Evolutionary conservation across 2,888 invertebrate genomes (phyloP).

Genomic region (Meiosimyza platycephala): DNA sequence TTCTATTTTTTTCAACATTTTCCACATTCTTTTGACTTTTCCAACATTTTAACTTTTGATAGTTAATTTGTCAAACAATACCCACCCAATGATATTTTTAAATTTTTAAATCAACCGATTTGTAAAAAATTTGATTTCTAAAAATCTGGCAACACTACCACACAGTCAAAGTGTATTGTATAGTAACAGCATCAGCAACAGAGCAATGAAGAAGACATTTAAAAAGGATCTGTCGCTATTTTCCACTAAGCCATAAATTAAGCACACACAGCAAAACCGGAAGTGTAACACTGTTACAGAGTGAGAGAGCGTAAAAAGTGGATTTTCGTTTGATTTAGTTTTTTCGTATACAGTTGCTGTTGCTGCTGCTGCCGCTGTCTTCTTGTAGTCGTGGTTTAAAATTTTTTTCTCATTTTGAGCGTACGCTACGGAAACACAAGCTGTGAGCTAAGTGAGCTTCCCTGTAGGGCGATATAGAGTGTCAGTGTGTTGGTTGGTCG

Average conservation of each 20-base stretch:
- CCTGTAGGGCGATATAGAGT: conserved; percentile 8
- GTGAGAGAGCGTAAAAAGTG: conserved; percentile 30
- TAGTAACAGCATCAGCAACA: background rate
- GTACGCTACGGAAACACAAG: conserved; percentile 30
- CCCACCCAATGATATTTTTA: no score
- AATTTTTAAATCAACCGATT: no score
- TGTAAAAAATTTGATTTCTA: no score
- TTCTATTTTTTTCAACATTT: no score
- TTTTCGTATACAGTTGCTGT: background rate
- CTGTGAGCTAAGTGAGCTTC: conserved; percentile 40
- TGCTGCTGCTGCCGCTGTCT: background rate
- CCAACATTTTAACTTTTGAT: no score
- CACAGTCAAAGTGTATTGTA: no score
- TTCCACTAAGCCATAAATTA: conserved; percentile 45
- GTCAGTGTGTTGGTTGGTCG: background rate
- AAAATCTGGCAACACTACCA: no score
- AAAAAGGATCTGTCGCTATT: conserved; percentile 40
- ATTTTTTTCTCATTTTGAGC: conserved; percentile 21
- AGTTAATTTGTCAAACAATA: no score
- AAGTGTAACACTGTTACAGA: conserved; percentile 37
- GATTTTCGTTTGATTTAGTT: conserved; percentile 28
- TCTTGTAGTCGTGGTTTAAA: conserved; percentile 4
- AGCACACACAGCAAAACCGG: conserved; percentile 38
- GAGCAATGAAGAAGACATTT: background rate
- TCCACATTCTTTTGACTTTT: no score